Percentiles rank a stretch among this genome's conserved stretches.
These are phyloP conservation scores for Andricus grossulariae DNA, from an alignment of 1,140 invertebrate genomes.

Conservation along the genomic window DNA sequence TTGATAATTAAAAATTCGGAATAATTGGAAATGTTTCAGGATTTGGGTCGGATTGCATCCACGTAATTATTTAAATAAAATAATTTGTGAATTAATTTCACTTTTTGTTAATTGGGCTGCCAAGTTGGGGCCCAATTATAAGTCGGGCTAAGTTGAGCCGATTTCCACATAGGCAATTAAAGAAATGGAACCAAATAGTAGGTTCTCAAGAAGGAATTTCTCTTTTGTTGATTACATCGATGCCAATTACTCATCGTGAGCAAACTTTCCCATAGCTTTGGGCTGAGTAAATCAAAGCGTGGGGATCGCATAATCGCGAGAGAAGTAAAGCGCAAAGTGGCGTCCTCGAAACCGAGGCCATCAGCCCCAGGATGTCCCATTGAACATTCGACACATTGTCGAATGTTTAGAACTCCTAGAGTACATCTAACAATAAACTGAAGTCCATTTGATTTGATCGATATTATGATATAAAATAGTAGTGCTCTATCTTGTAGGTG, in stretches of 20 bases:
- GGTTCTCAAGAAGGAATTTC: slow-evolving; percentile 7
- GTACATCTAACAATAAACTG: background rate
- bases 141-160: too few species aligned
- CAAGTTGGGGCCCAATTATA: too few species aligned
- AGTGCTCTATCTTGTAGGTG: slow-evolving; percentile 50
- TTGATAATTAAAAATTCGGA: too few species aligned
- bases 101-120: too few species aligned
- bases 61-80: too few species aligned
- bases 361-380: slow-evolving; percentile 23
- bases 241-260: slow-evolving; percentile 17
- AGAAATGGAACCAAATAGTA: background rate
- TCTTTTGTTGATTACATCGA: slow-evolving; percentile 17
- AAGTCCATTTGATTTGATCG: slow-evolving; percentile 18
- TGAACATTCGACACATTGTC: slow-evolving; percentile 13
- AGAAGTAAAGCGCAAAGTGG: slow-evolving; percentile 23
- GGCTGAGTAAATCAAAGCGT: slow-evolving; percentile 22
- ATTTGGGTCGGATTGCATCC: too few species aligned
- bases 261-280: slow-evolving; percentile 4
- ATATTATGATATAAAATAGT: background rate
- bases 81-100: too few species aligned
- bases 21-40: too few species aligned
- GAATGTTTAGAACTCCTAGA: background rate
- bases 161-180: background rate
- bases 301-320: slow-evolving; percentile 3
- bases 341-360: slow-evolving; percentile 30